Evolutionary conservation across 2,113 vertebrate species (phyloP), one percentile per base, ranked within the genome.

Genomic region (Archilochus colubris): DNA sequence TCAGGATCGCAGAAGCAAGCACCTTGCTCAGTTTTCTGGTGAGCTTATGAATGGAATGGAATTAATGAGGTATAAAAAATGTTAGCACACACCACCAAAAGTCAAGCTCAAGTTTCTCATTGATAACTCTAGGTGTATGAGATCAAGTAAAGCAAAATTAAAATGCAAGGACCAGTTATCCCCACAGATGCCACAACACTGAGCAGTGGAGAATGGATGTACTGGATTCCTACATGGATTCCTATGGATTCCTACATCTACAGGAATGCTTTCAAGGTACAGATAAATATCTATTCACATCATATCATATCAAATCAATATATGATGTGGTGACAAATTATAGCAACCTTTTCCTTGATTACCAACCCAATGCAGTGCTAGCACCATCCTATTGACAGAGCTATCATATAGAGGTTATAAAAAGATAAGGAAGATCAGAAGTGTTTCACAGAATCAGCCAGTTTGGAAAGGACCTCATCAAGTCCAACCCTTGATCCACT

Each of bases 321-420:
- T 7, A 53, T 7, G 44, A 16, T 8, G 27, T 11, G 10, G 9
- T 38, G 40, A 72, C 22, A 82, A 64, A 43, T 51, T 36, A 12
- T 2, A 25, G 12, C 18, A 64, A 8, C 6, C 2, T 81, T 82
- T 79, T 38, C 18, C n/a, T 84, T 36, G 7, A 17, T 86, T 11
- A 83, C 36, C 18, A 74, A 53, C 16, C 5, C 7, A 27, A 4
- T 50, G 23, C 55, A 48, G 18, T 22, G 30, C 23, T 38, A 38
- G 13, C 44, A 44, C 21, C 22, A 3, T 22, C 21, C 12, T 82
- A 20, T 18, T 66, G 59, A 46, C 50, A 83, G 55, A 31, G 10
- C 2, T 76, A 69, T 50, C 1, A 3, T 21, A 53, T 0, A 1
- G 2, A 70, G 21, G 9, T 24, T 21, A 48, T 68, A 2, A 61